Evolutionary conservation across 2,113 vertebrate species (phyloP).

Genomic region (Megaceryle maxima): DNA sequence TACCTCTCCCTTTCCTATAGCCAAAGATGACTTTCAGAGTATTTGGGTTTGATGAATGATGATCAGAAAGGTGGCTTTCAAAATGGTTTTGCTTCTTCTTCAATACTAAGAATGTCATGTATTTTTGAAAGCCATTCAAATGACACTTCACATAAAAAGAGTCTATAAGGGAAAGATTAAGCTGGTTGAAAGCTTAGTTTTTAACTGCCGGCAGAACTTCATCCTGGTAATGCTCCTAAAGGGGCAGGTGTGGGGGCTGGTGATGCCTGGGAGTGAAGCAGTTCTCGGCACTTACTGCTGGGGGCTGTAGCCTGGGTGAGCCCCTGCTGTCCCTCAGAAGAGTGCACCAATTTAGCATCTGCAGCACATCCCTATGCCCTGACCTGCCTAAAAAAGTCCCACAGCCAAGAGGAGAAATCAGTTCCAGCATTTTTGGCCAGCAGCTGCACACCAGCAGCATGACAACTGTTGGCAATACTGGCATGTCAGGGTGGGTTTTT

Average conservation of each 20-base stretch:
- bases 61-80: neutral
- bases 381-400: neutral
- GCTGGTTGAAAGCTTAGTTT: neutral
- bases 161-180: neutral
- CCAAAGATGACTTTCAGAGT: neutral
- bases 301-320: neutral
- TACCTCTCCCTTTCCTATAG: neutral
- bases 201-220: neutral
- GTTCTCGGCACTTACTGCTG: neutral
- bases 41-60: neutral
- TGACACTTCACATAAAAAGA: neutral
- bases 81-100: neutral
- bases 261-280: rapidly evolving
- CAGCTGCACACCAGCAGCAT: neutral
- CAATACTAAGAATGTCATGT: neutral
- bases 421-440: rapidly evolving
- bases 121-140: neutral
- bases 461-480: neutral
- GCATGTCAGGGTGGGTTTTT: neutral
- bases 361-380: rapidly evolving
- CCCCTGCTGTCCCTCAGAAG: neutral
- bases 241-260: rapidly evolving
- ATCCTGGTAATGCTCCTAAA: neutral
- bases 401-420: neutral
- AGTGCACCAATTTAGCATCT: rapidly evolving